Base-by-base conservation (phyloP, 2,888 invertebrate species). In the Tortricodes alternella region DNA sequence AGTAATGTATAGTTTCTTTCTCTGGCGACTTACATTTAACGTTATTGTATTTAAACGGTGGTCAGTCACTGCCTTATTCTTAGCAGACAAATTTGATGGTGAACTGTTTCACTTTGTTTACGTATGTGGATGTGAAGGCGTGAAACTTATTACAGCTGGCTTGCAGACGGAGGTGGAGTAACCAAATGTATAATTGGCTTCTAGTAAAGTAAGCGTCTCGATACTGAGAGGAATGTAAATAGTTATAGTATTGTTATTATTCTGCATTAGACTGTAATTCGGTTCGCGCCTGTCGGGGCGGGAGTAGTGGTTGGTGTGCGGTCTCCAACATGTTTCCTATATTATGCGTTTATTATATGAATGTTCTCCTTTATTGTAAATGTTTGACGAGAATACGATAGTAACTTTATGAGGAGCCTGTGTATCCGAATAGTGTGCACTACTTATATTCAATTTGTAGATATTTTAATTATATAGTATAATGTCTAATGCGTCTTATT, bases 391-490 rank as follows among this genome's bases (percentile, higher is more conserved):
- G 71, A 77, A 73, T 76, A 74, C 80, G 75, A 81, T 78, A 79
- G 78, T 73, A 71, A 71, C 70, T 73, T 67, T 78, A 72, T 76
- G 73, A 70, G 83, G 78, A 79, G 74, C 73, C 73, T 71, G 64
- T 73, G 80, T 79, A 78, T 80, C 80, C 79, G 65, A 70, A 83
- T 86, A 85, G 87, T 80, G 81, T 83, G 88, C 87, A 88, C 86
- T 86, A 78, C 78, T 82, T 85, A 81, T 80, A 82, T 87, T 85
- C 86, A 81, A 89, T 87, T 88, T 90, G 90, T 89, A 90, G 90
- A 89, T 90, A 90, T 87, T 85, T 89, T 89, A 89, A 89, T 89
- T 89, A 85, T 85, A 89, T 89, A 90, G 88, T 87, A 86, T 89
- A 90, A 90, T 88, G 85, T 87, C 82, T 81, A 84, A 83, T 81